Evolutionary conservation across 35 echinoderm and acorn worm genomes (phyloP), one percentile per base, ranked within the genome.

Genomic region (Heliocidaris erythrogramma): DNA sequence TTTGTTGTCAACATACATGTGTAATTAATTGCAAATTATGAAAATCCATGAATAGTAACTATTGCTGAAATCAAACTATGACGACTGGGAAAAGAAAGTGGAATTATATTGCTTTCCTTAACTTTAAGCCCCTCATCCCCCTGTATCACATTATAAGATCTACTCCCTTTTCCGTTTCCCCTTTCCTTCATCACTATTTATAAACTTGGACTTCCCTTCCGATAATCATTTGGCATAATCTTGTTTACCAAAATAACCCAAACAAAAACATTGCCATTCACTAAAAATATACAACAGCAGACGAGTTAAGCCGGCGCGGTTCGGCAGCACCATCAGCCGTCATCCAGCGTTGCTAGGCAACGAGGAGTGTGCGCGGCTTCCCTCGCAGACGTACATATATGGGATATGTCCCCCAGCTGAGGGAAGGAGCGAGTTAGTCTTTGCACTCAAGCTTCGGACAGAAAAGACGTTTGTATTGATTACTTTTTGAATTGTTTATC

Each of bases 201-300:
- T 78, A 78, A 29, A 27, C 65, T 27, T 78, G 65, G 27, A n/a
- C 65, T 78, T 78, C 65, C 65, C 65, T 78, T 78, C 65, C 65
- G 18, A n/a, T 78, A 42, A 78, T 78, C 65, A 78, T n/a, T 78
- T 78, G 21, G 65, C 87, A 47, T 89, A 89, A 89, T 89, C 87
- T 48, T 48, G 87, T 48, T 48, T 48, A 89, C 47, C 31, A 89
- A 89, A 89, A 89, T 89, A 89, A 89, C 87, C 87, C 87, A 89
- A 89, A 89, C 87, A 89, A 89, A 89, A 89, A 47, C 31, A 47
- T 47, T 48, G 47, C 21, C 31, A 89, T 89, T 48, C 14, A 89
- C 87, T 89, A 89, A 89, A 89, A 89, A 89, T 89, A 89, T 48
- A 89, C 87, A 89, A 32, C 6, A 18, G 87, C 24, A 89, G 47